A percentile compares a stretch with the other conserved stretches of the same genome.
Conservation (phyloP, 2,113 vertebrate genomes). For the Eptesicus fuscus region DNA sequence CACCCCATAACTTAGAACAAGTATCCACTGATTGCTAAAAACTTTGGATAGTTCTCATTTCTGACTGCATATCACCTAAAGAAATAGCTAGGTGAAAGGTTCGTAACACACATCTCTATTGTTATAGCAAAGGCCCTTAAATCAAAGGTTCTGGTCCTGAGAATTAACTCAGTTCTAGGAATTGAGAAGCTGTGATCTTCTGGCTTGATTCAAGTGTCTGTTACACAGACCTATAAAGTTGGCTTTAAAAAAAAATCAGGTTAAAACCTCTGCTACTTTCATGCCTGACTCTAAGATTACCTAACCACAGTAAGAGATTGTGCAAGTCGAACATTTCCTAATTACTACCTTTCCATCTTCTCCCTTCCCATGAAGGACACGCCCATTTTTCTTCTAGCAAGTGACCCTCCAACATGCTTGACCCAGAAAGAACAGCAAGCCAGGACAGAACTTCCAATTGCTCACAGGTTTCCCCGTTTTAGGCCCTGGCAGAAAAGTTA, state of each 20-base stretch:
- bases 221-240: not conserved
- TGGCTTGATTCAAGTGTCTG: not conserved
- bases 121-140: not conserved
- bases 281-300: not conserved
- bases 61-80: not conserved
- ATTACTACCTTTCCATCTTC: not conserved
- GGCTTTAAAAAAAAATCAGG: not conserved
- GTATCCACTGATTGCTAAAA: not conserved
- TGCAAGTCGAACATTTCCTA: not conserved
- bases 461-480: not conserved
- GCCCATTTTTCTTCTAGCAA: not conserved
- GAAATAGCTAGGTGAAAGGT: not conserved
- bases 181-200: not conserved
- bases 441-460: not conserved
- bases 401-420: not conserved
- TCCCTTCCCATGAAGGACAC: not conserved
- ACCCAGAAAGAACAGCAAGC: not conserved
- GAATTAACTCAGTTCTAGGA: not conserved
- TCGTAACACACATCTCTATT: not conserved
- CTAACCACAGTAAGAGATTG: not conserved
- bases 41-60: not conserved
- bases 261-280: not conserved
- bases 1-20: not conserved
- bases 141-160: not conserved
- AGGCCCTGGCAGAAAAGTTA: not conserved